phyloP scores from a whole-genome alignment of 2,888 invertebrate genomes.

The Aphelenchoides bicaudatus region DNA sequence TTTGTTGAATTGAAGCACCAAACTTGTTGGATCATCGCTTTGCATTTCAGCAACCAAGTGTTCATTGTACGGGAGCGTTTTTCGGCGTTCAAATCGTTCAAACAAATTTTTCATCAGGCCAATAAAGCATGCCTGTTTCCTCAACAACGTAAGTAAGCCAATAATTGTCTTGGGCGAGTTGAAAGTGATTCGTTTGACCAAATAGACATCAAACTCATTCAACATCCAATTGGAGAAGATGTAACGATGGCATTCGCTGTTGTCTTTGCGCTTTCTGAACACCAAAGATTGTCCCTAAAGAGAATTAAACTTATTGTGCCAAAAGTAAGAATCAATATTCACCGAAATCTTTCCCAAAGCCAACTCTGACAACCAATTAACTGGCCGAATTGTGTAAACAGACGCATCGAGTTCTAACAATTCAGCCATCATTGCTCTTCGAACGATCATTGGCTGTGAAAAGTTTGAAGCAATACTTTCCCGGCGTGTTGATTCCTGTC shows the following conservation, averaged over 20 bases:
- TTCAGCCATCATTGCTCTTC: slow-evolving; percentile 2
- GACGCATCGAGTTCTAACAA: background rate
- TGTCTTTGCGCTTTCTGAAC: background rate
- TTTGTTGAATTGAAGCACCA: background rate
- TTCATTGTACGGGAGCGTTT: background rate
- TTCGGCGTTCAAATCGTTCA: background rate
- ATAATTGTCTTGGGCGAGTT: slow-evolving; percentile 7
- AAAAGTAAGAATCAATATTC: background rate
- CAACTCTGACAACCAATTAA: slow-evolving; percentile 14
- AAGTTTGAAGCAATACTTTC: slow-evolving; percentile 13
- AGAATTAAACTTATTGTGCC: background rate
- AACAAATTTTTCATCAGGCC: slow-evolving; percentile 8
- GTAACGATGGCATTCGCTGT: slow-evolving; percentile 1
- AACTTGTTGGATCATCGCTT: background rate
- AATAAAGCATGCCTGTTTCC: slow-evolving; percentile 6
- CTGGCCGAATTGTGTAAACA: background rate
- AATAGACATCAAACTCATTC: background rate
- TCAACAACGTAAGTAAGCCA: background rate
- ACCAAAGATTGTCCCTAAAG: background rate
- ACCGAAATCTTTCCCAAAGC: background rate
- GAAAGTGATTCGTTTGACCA: slow-evolving; percentile 16
- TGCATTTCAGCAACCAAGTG: background rate
- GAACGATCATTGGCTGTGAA: slow-evolving; percentile 5
- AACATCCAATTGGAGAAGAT: background rate
- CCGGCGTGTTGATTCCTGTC: slow-evolving; percentile 4